phyloP scores from a whole-genome alignment of 1,140 invertebrate genomes.

The Heterodera schachtii region DNA sequence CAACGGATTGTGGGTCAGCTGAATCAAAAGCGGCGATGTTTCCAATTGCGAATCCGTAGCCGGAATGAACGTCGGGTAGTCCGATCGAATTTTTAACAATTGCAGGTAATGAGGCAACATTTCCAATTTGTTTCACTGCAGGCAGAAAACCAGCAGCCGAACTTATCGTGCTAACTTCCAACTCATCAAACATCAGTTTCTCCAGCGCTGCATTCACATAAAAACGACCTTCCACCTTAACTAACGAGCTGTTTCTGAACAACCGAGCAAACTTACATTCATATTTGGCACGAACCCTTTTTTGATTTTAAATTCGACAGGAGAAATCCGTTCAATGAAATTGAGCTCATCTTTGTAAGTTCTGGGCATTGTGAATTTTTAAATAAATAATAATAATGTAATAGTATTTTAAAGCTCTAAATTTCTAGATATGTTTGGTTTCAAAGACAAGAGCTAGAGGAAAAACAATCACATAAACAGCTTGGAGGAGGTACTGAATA shows the following conservation, averaged over 20 bases:
- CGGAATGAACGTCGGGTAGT: conserved; percentile 93
- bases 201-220: conserved; percentile 92
- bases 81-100: conserved; percentile 86
- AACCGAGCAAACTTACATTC: conserved; percentile 75
- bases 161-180: conserved; percentile 79
- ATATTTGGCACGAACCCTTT: conserved; percentile 99
- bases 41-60: conserved; percentile 99
- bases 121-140: conserved; percentile 98
- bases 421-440: too few species aligned
- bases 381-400: too few species aligned
- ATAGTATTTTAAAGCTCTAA: too few species aligned
- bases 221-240: conserved; percentile 92
- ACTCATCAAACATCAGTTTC: conserved; percentile 94
- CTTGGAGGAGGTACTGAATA: too few species aligned
- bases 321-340: conserved; percentile 85
- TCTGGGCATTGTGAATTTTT: conserved; percentile 67
- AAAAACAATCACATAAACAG: too few species aligned
- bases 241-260: conserved; percentile 28
- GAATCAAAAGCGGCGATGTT: conserved; percentile 99
- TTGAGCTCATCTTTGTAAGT: conserved; percentile 90
- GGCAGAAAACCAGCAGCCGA: conserved; percentile 87
- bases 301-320: conserved; percentile 88
- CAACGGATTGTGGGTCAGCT: conserved; percentile 85
- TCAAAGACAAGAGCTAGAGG: too few species aligned
- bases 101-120: conserved; percentile 95